These are phyloP conservation scores for Temnothorax unifasciatus DNA, from an alignment of 2,888 invertebrate genomes.

Conservation along the genomic window DNA sequence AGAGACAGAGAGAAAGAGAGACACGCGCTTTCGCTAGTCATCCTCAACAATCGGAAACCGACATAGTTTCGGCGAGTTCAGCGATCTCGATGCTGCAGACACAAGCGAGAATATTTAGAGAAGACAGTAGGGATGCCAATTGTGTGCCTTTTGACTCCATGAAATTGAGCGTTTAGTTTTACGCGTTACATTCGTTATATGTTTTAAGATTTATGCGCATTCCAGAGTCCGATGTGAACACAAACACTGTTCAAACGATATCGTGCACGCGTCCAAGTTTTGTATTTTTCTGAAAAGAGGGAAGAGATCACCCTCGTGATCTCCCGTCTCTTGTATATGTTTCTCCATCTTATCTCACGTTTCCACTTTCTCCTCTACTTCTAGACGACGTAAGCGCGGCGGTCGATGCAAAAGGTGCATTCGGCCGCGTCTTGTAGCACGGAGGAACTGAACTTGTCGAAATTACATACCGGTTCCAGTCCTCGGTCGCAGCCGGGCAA, in stretches of 20 bases:
- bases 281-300: not conserved
- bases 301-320: not conserved
- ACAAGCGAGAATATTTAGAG: not conserved
- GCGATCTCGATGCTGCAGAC: constrained; percentile 7
- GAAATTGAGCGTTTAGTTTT: constrained; percentile 19
- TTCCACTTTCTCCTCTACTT: not conserved
- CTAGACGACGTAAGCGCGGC: constrained; percentile 12
- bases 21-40: constrained; percentile 6
- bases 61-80: constrained; percentile 25
- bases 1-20: not conserved
- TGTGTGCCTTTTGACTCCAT: not conserved
- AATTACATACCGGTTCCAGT: constrained; percentile 51
- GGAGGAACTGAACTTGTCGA: constrained; percentile 34
- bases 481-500: constrained; percentile 22
- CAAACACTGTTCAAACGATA: not conserved
- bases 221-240: constrained; percentile 12
- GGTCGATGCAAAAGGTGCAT: constrained; percentile 1
- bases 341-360: not conserved
- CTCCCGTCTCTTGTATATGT: too few relatives aligned
- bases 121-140: not conserved
- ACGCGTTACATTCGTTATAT: not conserved
- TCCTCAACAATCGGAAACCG: not conserved
- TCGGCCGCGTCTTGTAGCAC: constrained; percentile 16
- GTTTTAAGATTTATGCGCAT: constrained; percentile 38
- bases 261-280: not conserved